Conservation (phyloP, 1,140 invertebrate species). For the Halyomorpha halys region DNA sequence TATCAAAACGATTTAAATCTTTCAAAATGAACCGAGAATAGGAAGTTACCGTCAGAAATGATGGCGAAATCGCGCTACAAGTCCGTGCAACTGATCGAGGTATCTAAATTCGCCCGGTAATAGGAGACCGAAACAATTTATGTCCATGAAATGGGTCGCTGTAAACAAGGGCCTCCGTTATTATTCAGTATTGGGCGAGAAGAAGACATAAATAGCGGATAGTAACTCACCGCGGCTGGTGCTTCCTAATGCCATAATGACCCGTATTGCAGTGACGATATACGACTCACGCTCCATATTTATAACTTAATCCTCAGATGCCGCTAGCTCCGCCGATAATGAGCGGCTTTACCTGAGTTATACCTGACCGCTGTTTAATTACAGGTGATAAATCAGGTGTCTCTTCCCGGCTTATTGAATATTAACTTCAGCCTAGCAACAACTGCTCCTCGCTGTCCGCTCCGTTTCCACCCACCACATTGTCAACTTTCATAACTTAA, state of each 20-base stretch:
- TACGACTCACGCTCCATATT: neutral
- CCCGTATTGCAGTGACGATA: neutral
- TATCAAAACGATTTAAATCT: no score
- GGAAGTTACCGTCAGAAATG: no score
- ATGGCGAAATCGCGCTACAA: no score
- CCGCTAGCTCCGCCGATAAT: neutral
- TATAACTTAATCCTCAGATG: conserved; percentile 1
- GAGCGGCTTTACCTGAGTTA: neutral
- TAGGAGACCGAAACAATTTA: no score
- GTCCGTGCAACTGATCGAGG: no score
- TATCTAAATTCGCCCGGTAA: no score
- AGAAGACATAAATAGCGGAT: conserved; percentile 7
- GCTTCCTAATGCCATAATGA: neutral
- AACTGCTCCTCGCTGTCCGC: no score
- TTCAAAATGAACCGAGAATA: no score
- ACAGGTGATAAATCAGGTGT: conserved; percentile 7
- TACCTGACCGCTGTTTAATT: conserved; percentile 7
- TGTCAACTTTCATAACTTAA: no score
- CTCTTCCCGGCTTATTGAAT: neutral
- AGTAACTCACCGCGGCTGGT: neutral
- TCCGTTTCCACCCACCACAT: no score
- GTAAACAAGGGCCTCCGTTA: no score
- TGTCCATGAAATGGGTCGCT: no score
- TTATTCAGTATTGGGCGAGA: neutral
- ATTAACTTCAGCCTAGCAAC: neutral